Evolutionary conservation across 2,888 invertebrate species (phyloP).

Genomic region (Cordilura impudica): DNA sequence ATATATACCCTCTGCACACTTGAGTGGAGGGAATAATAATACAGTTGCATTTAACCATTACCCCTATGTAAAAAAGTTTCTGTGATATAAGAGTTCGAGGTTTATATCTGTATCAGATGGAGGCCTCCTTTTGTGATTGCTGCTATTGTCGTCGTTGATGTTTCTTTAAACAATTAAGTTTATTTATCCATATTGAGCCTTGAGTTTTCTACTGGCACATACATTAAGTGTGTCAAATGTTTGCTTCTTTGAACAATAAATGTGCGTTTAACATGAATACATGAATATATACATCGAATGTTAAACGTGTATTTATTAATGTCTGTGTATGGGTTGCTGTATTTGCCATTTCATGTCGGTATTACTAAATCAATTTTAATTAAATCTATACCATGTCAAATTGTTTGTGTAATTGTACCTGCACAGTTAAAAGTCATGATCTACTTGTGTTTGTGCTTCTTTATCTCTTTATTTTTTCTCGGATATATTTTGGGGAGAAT

Average conservation of each 20-base stretch:
- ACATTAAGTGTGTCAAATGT: slow-evolving; percentile 49
- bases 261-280: background rate
- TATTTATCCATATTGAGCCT: slow-evolving; percentile 3
- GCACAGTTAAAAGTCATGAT: background rate
- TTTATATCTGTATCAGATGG: background rate
- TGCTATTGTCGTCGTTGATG: too few relatives aligned
- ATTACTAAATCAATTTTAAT: slow-evolving; percentile 62
- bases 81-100: background rate
- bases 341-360: background rate
- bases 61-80: slow-evolving; percentile 6
- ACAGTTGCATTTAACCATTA: slow-evolving; percentile 15
- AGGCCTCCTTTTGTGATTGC: background rate
- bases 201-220: slow-evolving; percentile 14
- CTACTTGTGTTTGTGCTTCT: too few relatives aligned
- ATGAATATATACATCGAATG: background rate
- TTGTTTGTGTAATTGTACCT: slow-evolving; percentile 1
- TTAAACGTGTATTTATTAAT: too few relatives aligned
- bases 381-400: slow-evolving; percentile 53
- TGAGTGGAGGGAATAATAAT: too few relatives aligned
- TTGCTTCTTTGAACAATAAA: slow-evolving; percentile 18
- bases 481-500: too few relatives aligned
- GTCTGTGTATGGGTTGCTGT: background rate
- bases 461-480: too few relatives aligned
- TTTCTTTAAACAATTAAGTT: background rate
- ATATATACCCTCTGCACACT: too few relatives aligned